These are phyloP conservation scores for Leptinotarsa tumamoca DNA, from an alignment of 2,888 invertebrate species.

Conservation along the genomic window DNA sequence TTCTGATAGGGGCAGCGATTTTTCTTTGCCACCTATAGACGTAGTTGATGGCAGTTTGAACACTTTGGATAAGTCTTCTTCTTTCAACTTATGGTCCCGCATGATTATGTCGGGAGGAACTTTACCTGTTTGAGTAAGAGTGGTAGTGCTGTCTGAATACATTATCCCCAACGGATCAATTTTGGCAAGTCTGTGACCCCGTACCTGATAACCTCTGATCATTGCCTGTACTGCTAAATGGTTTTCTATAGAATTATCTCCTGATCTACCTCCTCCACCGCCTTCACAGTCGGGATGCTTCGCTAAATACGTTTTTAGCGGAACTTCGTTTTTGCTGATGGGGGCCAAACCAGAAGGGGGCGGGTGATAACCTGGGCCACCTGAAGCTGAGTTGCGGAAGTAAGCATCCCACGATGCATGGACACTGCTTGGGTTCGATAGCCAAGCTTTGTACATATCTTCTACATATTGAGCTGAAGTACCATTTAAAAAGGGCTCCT, in stretches of 20 bases:
- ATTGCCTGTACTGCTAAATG: slow-evolving; percentile 98
- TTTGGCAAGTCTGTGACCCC: slow-evolving; percentile 92
- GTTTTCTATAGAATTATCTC: slow-evolving; percentile 87
- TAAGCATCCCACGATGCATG: slow-evolving; percentile 96
- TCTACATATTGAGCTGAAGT: slow-evolving; percentile 95
- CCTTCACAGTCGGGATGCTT: neutral
- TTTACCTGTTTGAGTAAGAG: neutral
- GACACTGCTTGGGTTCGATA: slow-evolving; percentile 92
- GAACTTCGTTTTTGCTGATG: slow-evolving; percentile 73
- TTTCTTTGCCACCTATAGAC: slow-evolving; percentile 93
- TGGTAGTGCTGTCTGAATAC: slow-evolving; percentile 12
- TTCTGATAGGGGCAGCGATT: slow-evolving; percentile 90
- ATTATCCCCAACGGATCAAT: slow-evolving; percentile 85
- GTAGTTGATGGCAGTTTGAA: slow-evolving; percentile 97
- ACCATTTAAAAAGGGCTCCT: slow-evolving; percentile 95
- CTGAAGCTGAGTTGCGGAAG: slow-evolving; percentile 87
- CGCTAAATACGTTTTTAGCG: neutral
- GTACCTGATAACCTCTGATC: slow-evolving; percentile 98
- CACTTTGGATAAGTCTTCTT: slow-evolving; percentile 93
- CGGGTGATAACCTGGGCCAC: slow-evolving; percentile 83
- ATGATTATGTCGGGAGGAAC: slow-evolving; percentile 57
- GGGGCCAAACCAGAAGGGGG: slow-evolving; percentile 76
- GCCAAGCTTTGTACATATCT: slow-evolving; percentile 98
- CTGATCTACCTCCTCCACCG: neutral
- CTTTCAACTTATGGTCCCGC: slow-evolving; percentile 72